Conservation (phyloP, 2,113 vertebrate species). For the Microtus pennsylvanicus region DNA sequence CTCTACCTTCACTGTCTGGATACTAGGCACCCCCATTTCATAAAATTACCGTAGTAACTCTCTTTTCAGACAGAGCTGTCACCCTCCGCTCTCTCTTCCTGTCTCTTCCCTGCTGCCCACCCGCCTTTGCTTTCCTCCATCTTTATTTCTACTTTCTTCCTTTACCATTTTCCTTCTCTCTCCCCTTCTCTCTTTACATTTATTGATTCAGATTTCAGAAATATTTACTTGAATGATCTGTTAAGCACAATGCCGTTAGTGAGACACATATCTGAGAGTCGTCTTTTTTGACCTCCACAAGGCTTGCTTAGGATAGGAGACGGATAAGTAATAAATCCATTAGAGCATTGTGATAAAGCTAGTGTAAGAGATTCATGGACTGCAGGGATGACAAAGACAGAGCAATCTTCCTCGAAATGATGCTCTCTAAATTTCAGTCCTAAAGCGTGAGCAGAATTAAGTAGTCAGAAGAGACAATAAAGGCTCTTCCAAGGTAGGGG, state of each 20-base stretch:
- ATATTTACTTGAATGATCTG: not conserved
- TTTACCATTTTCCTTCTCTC: not conserved
- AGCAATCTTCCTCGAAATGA: not conserved
- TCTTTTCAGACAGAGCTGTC: not conserved
- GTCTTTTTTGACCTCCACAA: not conserved
- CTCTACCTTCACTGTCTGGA: not conserved
- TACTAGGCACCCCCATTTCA: not conserved
- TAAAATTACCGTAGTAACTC: not conserved
- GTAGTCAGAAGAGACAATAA: not conserved
- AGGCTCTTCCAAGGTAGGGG: not conserved
- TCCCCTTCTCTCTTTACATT: not conserved
- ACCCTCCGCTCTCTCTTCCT: fast-evolving
- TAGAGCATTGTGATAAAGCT: not conserved
- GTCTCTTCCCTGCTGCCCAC: no score
- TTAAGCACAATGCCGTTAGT: not conserved
- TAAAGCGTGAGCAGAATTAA: constrained; percentile 24
- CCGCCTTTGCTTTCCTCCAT: no score
- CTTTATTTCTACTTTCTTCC: not conserved
- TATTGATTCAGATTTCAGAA: not conserved
- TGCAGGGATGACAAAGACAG: not conserved
- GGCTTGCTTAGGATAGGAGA: not conserved
- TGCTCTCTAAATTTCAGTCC: not conserved
- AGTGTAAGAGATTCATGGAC: not conserved
- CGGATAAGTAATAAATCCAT: not conserved
- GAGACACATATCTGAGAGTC: not conserved